Base-by-base conservation (phyloP, 2,888 invertebrate species). In the Campopleginae sp. region DNA sequence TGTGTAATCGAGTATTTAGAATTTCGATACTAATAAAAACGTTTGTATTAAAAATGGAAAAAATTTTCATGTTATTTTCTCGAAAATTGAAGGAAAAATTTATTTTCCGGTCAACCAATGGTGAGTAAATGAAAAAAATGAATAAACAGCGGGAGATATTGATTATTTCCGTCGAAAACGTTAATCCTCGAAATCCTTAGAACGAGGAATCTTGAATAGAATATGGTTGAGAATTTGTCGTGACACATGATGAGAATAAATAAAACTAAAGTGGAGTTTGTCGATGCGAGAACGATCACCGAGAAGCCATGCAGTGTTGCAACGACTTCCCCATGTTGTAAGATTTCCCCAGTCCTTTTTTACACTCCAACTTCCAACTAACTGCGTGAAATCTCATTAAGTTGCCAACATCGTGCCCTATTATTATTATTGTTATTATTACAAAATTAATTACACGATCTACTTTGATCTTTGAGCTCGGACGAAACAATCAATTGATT, bases 401-500 rank as follows among this genome's bases (percentile, higher is more conserved):
- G 75, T 33, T 76, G 48, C 33, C 44, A 51, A 61, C 63, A 76
- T 58, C 74, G 31, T 61, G 4, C 44, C 42, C 61, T 33, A 12
- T 61, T 61, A 74, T 74, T 61, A 27, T 76, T 33, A 12, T 61
- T 61, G 61, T 74, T 61, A 44, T 76, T 51, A 23, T 76, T 65
- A 44, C 61, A 48, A 76, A 63, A 76, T 76, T 76, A 63, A 65
- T 76, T 65, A 17, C 17, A 33, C 38, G 61, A 46, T 61, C 46
- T 46, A 33, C n/a, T 51, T 14, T 58, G 27, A 58, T 58, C 58
- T 27, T 8, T 3, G 5, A 27, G 27, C n/a, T 58, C 10, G 5
- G 27, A 27, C 58, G 1, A 27, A 58, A 58, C 58, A 58, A 58
- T 58, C 58, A 58, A 58, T 58, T 58, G 14, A 27, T 58, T 14